A percentile compares a stretch with the other conserved stretches of the same genome.
Evolutionary conservation across 2,113 vertebrate species (phyloP).

Genomic region (Paramisgurnus dabryanus): DNA sequence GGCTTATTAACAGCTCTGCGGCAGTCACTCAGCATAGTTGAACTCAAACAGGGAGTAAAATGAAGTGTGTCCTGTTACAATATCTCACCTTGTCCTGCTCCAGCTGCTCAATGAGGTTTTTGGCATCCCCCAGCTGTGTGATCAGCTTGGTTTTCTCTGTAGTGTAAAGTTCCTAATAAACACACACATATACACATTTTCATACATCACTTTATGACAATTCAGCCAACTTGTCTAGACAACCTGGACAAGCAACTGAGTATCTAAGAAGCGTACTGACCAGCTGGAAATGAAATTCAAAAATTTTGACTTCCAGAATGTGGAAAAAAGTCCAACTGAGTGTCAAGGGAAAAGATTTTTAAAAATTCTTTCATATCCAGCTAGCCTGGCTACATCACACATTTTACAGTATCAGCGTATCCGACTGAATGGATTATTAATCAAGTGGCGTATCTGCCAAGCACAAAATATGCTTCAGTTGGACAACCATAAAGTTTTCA

Average conservation of each 20-base stretch:
- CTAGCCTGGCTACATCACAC: neutral
- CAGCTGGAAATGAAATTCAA: neutral
- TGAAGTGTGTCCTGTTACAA: neutral
- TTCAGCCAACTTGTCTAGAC: constrained; percentile 5
- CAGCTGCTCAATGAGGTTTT: constrained; percentile 94
- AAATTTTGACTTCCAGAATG: neutral
- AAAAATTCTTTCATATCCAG: neutral
- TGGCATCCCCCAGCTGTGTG: constrained; percentile 92
- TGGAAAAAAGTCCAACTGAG: neutral
- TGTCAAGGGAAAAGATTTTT: neutral
- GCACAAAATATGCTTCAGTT: neutral
- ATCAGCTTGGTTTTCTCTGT: constrained; percentile 95
- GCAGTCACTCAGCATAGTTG: constrained; percentile 1
- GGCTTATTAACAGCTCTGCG: constrained; percentile 1
- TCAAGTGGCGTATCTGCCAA: neutral
- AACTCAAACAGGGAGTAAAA: neutral
- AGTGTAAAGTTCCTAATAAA: constrained; percentile 86
- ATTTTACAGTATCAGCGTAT: neutral
- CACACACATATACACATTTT: constrained; percentile 38
- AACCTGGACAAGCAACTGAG: neutral
- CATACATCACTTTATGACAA: neutral
- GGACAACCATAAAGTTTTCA: neutral
- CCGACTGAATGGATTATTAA: neutral
- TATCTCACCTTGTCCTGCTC: constrained; percentile 94
- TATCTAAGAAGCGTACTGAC: neutral